phyloP scores from a whole-genome alignment of 2,888 invertebrate species.

The Linnaemya tessellans region DNA sequence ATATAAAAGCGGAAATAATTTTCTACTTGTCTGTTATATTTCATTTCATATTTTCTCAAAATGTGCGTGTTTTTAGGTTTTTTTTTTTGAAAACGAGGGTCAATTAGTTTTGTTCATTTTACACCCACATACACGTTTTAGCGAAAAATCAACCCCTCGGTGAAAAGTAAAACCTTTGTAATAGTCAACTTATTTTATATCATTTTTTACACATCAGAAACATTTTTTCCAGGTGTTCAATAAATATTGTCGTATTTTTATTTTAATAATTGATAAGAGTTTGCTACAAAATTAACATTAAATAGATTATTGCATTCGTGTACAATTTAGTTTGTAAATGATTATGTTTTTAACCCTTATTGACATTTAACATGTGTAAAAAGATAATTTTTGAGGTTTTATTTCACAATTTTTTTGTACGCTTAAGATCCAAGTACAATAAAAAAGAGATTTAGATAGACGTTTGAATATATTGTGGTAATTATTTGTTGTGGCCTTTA shows the following conservation, averaged over 20 bases:
- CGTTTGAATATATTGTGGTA: neutral
- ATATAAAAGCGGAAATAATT: constrained; percentile 70
- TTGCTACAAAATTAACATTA: constrained; percentile 63
- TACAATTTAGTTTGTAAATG: constrained; percentile 49
- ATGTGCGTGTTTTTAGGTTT: constrained; percentile 46
- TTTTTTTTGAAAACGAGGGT: constrained; percentile 48
- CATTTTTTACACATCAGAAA: constrained; percentile 43
- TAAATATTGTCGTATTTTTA: constrained; percentile 59
- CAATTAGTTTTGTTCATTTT: constrained; percentile 55
- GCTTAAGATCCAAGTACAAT: constrained; percentile 66
- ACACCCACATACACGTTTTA: constrained; percentile 52
- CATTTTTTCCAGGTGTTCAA: constrained; percentile 70
- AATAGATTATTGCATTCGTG: constrained; percentile 9
- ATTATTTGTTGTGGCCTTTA: neutral
- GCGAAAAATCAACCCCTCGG: constrained; percentile 12
- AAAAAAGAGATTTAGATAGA: constrained; percentile 52
- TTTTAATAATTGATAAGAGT: constrained; percentile 65
- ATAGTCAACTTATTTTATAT: constrained; percentile 9
- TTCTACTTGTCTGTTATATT: constrained; percentile 47
- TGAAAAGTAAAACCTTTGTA: neutral
- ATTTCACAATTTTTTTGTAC: constrained; percentile 55
- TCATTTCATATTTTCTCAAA: neutral
- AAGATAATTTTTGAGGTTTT: constrained; percentile 57
- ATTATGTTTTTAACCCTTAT: constrained; percentile 71
- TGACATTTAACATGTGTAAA: constrained; percentile 72